phyloP scores from a whole-genome alignment of 2,888 invertebrate genomes.

The Torymus tubicola region DNA sequence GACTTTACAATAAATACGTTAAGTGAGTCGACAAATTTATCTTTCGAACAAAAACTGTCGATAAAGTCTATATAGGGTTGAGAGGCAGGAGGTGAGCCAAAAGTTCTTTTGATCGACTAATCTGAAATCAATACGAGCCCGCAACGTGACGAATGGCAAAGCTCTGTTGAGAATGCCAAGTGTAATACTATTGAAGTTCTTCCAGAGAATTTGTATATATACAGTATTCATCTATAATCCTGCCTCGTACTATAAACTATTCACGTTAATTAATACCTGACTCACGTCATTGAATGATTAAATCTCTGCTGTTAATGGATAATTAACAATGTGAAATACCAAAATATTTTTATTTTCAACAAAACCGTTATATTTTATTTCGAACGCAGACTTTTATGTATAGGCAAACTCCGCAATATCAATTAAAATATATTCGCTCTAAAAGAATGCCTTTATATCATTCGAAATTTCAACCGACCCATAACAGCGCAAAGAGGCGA shows the following conservation, averaged over 20 bases:
- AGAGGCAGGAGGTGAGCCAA: too few species aligned
- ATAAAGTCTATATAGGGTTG: not conserved
- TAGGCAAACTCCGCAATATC: too few species aligned
- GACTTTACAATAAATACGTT: too few species aligned
- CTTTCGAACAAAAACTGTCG: not conserved
- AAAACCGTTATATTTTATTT: too few species aligned
- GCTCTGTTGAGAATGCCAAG: not conserved
- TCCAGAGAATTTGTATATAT: slow-evolving; percentile 23
- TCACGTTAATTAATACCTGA: slow-evolving; percentile 42
- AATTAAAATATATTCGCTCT: too few species aligned
- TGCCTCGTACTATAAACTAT: slow-evolving; percentile 27
- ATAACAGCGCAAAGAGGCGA: too few species aligned
- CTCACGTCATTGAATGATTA: slow-evolving; percentile 12
- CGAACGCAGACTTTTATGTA: too few species aligned
- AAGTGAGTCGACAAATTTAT: too few species aligned
- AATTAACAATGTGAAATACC: not conserved
- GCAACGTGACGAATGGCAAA: slow-evolving; percentile 33
- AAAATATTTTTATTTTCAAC: too few species aligned
- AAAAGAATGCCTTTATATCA: too few species aligned
- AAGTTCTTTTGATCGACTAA: slow-evolving; percentile 15
- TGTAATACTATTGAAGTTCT: slow-evolving; percentile 32
- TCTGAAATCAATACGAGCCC: slow-evolving; percentile 29
- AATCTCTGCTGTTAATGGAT: not conserved
- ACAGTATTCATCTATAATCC: slow-evolving; percentile 18
- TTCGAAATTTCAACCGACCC: too few species aligned